Conservation (phyloP, 1,140 invertebrate species). For the Nebria ingens region DNA sequence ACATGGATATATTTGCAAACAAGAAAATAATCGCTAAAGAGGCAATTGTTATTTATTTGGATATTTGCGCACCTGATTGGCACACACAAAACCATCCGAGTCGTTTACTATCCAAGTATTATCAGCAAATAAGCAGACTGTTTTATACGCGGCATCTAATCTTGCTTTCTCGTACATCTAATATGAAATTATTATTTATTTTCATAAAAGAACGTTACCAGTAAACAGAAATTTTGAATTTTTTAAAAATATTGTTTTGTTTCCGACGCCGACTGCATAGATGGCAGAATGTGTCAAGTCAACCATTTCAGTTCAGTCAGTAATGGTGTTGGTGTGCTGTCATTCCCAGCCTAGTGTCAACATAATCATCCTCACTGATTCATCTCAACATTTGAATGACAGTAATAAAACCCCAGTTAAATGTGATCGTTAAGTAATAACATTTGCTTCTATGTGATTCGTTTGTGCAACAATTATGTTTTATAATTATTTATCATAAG, state of each 20-base stretch:
- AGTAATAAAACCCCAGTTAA: no score
- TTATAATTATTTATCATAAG: no score
- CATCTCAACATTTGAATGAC: no score
- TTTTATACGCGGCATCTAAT: conserved; percentile 15
- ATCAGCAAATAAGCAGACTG: conserved; percentile 16
- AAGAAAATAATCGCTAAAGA: background rate
- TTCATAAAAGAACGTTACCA: conserved; percentile 8
- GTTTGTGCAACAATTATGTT: no score
- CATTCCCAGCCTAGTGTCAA: no score
- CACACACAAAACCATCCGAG: background rate
- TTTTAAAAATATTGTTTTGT: conserved; percentile 10
- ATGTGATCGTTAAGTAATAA: no score
- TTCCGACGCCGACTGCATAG: conserved; percentile 5
- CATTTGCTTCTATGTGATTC: no score
- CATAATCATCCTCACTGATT: background rate
- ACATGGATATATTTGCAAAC: background rate
- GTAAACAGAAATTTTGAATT: conserved; percentile 10
- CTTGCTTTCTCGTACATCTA: background rate
- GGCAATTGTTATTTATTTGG: background rate
- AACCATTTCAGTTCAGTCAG: no score
- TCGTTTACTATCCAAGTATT: conserved; percentile 14
- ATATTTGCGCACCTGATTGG: conserved; percentile 2
- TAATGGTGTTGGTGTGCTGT: background rate
- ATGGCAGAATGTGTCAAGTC: conserved; percentile 6
- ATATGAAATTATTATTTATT: conserved; percentile 11